Evolutionary conservation across 1,140 invertebrate species (phyloP), one percentile per base, ranked within the genome.

Genomic region (Euglossa dilemma): DNA sequence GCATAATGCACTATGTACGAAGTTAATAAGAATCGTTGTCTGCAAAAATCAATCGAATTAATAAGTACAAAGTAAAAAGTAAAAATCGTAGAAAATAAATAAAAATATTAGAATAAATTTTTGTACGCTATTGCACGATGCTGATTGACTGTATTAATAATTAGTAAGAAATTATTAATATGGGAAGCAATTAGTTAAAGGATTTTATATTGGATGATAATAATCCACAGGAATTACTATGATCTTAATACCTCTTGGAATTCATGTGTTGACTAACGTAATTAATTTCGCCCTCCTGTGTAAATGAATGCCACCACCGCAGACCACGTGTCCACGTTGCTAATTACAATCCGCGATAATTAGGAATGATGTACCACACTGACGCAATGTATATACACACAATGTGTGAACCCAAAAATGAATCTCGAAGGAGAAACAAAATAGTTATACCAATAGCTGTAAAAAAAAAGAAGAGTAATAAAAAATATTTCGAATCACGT

Each of bases 271-370:
- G 59, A n/a, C 28, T 8, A 28, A 56, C 4, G 45, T 50, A 50
- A 63, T 64, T 76, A 76, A 76, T 76, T 64, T 64, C 20, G 47
- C 28, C 23, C 9, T 47, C 1, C 54, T 56, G 69, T 54, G 36
- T 70, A 75, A 28, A 56, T 84, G 43, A 72, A 78, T 18, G 20
- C 20, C 28, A 63, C 18, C 23, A 23, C 66, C 47, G 20, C 18
- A 69, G 43, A 59, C 47, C 69, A n/a, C 36, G 70, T 77, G 45
- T 66, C 63, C 36, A 64, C 47, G 66, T 56, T 43, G 71, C 75
- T 25, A 28, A 56, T 52, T 45, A 70, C 20, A 43, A 80, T 20
- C 14, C 23, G 59, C 14, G 56, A 77, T 67, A 57, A 56, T 76
- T 82, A 36, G 43, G 23, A 82, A 36, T 63, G 47, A 56, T 70